These are phyloP conservation scores for Corydoras sp. DNA, from an alignment of 2,113 vertebrate species.

Conservation along the genomic window DNA sequence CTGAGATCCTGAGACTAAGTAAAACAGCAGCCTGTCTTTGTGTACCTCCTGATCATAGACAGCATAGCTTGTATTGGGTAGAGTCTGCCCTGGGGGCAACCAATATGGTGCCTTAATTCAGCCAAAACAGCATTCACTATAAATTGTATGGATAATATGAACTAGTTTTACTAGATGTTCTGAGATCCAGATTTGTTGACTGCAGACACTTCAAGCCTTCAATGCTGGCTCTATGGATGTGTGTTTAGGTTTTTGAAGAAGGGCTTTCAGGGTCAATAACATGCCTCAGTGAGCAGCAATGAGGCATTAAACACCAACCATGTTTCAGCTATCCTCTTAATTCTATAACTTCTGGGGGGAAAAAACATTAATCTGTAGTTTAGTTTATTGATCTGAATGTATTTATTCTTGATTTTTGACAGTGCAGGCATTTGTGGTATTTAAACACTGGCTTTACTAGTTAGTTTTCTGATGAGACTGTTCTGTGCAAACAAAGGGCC, in stretches of 20 bases:
- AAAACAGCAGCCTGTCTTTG: conserved; percentile 39
- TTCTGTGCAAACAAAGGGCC: conserved; percentile 54
- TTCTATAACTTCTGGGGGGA: background rate
- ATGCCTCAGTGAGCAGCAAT: conserved; percentile 16
- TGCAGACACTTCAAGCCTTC: background rate
- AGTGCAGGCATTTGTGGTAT: background rate
- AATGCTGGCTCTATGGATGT: background rate
- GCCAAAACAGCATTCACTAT: conserved; percentile 35
- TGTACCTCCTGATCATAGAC: conserved; percentile 44
- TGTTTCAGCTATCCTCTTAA: conserved; percentile 8
- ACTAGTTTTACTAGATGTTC: conserved; percentile 33
- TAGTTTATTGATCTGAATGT: background rate
- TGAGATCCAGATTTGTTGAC: background rate
- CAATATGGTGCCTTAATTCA: conserved; percentile 71
- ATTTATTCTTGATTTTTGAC: background rate
- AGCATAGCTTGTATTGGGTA: conserved; percentile 63
- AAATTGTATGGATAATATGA: conserved; percentile 5
- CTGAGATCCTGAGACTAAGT: conserved; percentile 41
- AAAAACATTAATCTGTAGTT: background rate
- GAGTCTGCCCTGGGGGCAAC: conserved; percentile 70
- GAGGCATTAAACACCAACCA: conserved; percentile 5
- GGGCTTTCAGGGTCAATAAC: conserved; percentile 24
- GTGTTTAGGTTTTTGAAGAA: background rate
- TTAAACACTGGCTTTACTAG: conserved; percentile 1
- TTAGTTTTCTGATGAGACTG: conserved; percentile 21